Conservation (phyloP, 1,140 invertebrate species). For the Lucilia cuprina region DNA sequence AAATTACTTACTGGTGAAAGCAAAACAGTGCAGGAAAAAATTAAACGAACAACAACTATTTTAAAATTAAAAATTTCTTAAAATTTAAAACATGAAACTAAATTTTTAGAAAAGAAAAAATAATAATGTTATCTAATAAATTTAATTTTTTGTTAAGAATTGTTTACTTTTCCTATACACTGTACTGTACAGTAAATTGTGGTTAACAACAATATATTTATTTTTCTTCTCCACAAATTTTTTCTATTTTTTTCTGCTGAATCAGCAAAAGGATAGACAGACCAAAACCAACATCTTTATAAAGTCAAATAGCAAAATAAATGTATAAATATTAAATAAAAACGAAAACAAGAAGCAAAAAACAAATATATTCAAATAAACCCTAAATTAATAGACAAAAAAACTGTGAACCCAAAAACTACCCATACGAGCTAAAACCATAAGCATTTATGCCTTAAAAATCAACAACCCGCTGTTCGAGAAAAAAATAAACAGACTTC, state of each 20-base stretch:
- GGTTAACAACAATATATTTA: neutral
- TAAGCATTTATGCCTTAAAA: neutral
- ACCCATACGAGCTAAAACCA: neutral
- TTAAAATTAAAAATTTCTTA: too few relatives aligned
- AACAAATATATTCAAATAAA: conserved; percentile 11
- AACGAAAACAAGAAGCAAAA: neutral
- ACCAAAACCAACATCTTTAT: neutral
- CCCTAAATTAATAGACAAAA: conserved; percentile 11
- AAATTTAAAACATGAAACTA: too few relatives aligned
- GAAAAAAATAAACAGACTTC: neutral
- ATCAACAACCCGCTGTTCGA: neutral
- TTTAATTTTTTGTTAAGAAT: too few relatives aligned
- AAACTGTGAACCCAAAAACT: neutral
- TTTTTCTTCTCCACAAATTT: neutral
- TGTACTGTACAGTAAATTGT: neutral
- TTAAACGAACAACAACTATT: too few relatives aligned
- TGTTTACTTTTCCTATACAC: neutral
- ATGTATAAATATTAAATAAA: conserved; percentile 10
- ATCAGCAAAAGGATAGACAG: neutral
- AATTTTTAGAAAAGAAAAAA: too few relatives aligned
- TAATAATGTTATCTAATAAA: too few relatives aligned
- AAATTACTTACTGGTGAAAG: neutral
- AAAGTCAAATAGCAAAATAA: conserved; percentile 31
- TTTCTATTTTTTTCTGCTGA: conserved; percentile 19
- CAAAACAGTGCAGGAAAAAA: neutral